Percentiles rank a stretch among this genome's conserved stretches.
Evolutionary conservation across 2,797 vertebrate genomes (phyloP).

Genomic region (Novumbra hubbsi): DNA sequence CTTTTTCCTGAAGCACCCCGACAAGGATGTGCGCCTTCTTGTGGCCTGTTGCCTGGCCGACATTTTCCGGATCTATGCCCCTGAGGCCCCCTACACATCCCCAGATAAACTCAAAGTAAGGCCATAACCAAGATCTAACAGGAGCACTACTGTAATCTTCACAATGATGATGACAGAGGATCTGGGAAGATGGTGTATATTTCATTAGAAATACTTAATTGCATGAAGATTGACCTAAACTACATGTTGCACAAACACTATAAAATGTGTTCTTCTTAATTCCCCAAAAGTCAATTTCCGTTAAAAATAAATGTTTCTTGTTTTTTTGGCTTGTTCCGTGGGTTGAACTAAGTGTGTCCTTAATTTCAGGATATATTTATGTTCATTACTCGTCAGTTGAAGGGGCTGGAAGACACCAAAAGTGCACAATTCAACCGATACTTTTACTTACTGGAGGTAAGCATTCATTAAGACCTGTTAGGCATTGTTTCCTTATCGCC

Average conservation of each 20-base stretch:
- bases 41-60: slow-evolving; percentile 97
- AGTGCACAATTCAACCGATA: slow-evolving; percentile 98
- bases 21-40: slow-evolving; percentile 97
- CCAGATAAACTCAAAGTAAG: slow-evolving; percentile 95
- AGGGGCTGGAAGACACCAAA: slow-evolving; percentile 97
- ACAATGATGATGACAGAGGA: too few species aligned
- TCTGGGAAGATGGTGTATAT: too few species aligned
- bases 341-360: neutral
- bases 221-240: neutral
- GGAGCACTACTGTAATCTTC: neutral
- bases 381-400: slow-evolving; percentile 98
- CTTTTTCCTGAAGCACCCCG: slow-evolving; percentile 97
- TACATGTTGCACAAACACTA: too few species aligned
- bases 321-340: neutral
- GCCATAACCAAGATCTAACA: neutral
- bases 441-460: slow-evolving; percentile 97
- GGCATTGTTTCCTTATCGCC: neutral
- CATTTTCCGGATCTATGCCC: slow-evolving; percentile 97
- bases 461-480: slow-evolving; percentile 20
- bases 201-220: neutral
- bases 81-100: slow-evolving; percentile 95
- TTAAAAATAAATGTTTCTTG: neutral
- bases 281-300: too few species aligned
- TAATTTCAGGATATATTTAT: slow-evolving; percentile 94
- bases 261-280: too few species aligned